phyloP scores from a whole-genome alignment of 2,113 vertebrate species.

The Macaca nemestrina region DNA sequence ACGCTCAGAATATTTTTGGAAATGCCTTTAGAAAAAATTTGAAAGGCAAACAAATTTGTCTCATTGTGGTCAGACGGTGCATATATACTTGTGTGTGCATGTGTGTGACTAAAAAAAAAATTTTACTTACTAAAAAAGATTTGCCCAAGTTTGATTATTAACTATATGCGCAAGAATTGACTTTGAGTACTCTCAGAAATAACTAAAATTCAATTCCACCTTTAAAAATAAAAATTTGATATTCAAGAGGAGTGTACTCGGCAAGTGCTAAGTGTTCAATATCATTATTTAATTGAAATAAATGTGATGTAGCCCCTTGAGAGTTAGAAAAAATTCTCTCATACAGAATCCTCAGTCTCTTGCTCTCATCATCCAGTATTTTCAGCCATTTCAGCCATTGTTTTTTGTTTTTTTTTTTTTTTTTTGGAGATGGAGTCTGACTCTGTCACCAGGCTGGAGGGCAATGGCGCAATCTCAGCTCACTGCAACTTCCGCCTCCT shows the following conservation, averaged over 20 bases:
- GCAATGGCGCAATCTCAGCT: no score
- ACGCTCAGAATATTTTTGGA: not conserved
- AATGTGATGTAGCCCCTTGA: not conserved
- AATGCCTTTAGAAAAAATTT: not conserved
- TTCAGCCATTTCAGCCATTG: not conserved
- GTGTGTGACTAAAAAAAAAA: no score
- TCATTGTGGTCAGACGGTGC: not conserved
- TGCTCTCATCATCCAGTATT: accelerated
- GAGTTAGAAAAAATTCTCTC: not conserved
- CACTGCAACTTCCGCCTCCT: no score
- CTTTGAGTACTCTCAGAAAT: not conserved
- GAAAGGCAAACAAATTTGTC: not conserved
- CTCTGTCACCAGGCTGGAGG: no score
- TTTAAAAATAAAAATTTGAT: not conserved
- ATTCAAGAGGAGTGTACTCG: not conserved
- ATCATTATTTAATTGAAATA: not conserved
- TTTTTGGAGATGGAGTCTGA: no score
- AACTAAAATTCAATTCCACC: not conserved
- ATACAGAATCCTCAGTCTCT: not conserved
- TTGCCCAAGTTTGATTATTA: not conserved
- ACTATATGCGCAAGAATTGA: not conserved
- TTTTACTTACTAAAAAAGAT: not conserved
- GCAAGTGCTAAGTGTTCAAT: not conserved
- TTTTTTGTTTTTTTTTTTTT: no score
- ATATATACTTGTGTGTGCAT: not conserved